phyloP scores from a whole-genome alignment of 1,140 invertebrate species.

The Cepaea nemoralis region DNA sequence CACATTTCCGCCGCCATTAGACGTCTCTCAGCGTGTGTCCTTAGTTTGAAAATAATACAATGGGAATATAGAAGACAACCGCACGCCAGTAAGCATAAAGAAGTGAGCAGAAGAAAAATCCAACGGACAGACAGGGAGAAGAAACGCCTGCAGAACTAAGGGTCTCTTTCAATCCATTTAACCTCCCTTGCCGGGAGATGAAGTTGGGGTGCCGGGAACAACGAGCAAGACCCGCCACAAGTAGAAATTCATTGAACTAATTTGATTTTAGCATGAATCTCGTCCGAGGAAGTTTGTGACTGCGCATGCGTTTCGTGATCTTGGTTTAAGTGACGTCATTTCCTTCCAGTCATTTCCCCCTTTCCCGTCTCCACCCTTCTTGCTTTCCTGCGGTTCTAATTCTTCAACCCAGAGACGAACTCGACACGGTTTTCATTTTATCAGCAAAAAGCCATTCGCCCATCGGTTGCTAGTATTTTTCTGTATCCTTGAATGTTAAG shows the following conservation, averaged over 20 bases:
- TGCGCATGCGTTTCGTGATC: conserved; percentile 29
- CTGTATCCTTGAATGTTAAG: neutral
- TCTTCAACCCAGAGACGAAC: neutral
- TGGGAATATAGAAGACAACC: too few relatives aligned
- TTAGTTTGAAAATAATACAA: too few relatives aligned
- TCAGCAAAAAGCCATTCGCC: conserved; percentile 9
- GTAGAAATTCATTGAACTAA: conserved; percentile 15
- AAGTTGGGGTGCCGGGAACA: neutral
- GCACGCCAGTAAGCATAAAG: too few relatives aligned
- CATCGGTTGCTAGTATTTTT: neutral
- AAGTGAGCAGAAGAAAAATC: too few relatives aligned
- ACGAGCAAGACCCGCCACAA: neutral
- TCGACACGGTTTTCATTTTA: conserved; percentile 27
- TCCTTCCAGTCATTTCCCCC: neutral
- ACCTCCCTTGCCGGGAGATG: neutral
- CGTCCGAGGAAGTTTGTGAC: conserved; percentile 14
- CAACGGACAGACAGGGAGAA: too few relatives aligned
- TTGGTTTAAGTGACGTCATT: conserved; percentile 26
- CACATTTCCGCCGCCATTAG: too few relatives aligned
- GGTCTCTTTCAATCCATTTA: neutral
- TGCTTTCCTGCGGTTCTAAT: neutral
- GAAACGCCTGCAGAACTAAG: neutral
- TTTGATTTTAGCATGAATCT: conserved; percentile 1
- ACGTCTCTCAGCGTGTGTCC: too few relatives aligned
- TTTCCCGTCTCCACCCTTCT: neutral